phyloP scores from a whole-genome alignment of 2,888 invertebrate species.

The Yponomeuta evonymella region DNA sequence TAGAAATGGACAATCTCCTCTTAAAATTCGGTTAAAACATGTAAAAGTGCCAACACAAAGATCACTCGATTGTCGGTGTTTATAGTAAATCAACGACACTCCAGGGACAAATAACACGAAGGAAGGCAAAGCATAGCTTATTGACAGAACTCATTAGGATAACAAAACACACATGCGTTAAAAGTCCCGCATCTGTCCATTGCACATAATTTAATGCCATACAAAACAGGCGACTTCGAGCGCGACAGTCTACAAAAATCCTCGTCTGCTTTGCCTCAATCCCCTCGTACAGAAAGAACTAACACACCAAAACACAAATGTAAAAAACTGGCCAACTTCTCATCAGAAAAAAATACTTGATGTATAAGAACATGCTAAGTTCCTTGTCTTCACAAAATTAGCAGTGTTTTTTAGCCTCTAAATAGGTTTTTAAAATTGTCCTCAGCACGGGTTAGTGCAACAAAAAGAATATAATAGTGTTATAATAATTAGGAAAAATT shows the following conservation, averaged over 20 bases:
- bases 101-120: slow-evolving; percentile 42
- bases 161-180: slow-evolving; percentile 70
- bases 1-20: not conserved
- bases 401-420: too few relatives aligned
- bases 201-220: slow-evolving; percentile 35
- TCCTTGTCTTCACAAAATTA: too few relatives aligned
- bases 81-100: slow-evolving; percentile 40
- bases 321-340: too few relatives aligned
- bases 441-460: too few relatives aligned
- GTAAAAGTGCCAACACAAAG: not conserved
- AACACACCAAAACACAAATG: slow-evolving; percentile 21
- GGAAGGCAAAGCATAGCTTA: slow-evolving; percentile 57
- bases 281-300: slow-evolving; percentile 36
- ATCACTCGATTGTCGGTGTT: not conserved
- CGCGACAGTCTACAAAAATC: slow-evolving; percentile 40
- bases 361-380: too few relatives aligned
- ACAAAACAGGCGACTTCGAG: slow-evolving; percentile 26
- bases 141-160: slow-evolving; percentile 67
- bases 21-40: not conserved
- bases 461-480: too few relatives aligned
- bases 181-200: slow-evolving; percentile 58
- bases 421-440: too few relatives aligned
- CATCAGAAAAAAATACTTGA: too few relatives aligned
- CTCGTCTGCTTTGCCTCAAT: slow-evolving; percentile 38
- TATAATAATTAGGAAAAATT: too few relatives aligned